Conservation (phyloP, 1,140 invertebrate genomes). For the Mactra quadrangularis region DNA sequence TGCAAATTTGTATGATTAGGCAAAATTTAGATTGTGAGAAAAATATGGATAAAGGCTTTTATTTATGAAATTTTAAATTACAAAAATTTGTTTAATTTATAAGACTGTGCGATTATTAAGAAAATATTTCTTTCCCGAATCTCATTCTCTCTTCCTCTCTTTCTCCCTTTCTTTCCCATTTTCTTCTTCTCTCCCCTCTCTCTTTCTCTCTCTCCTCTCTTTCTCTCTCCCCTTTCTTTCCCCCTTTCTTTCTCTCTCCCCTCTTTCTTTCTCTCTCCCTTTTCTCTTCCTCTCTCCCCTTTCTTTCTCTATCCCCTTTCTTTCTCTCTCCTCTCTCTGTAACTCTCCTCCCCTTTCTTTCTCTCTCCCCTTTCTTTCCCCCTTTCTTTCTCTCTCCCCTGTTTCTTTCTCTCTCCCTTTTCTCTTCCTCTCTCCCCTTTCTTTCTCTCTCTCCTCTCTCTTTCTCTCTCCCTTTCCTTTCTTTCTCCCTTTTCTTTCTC, state of each 20-base stretch:
- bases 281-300: neutral
- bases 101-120: neutral
- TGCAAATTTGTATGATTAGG: too few relatives aligned
- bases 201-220: too few relatives aligned
- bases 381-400: neutral
- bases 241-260: neutral
- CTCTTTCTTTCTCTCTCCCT: neutral
- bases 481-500: neutral
- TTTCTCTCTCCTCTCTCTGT: neutral
- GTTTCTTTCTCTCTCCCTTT: neutral
- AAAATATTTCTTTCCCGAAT: neutral
- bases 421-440: neutral
- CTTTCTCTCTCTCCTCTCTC: neutral
- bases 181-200: neutral
- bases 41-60: neutral
- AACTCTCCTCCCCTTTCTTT: slow-evolving; percentile 10
- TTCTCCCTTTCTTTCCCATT: neutral
- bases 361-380: neutral
- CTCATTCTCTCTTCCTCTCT: neutral
- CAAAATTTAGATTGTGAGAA: too few relatives aligned
- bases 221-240: neutral
- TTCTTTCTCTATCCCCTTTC: neutral
- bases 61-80: neutral
- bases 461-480: neutral
- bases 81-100: neutral